Evolutionary conservation across 2,113 vertebrate genomes (phyloP).

Genomic region (Chlorodrepanis virens): DNA sequence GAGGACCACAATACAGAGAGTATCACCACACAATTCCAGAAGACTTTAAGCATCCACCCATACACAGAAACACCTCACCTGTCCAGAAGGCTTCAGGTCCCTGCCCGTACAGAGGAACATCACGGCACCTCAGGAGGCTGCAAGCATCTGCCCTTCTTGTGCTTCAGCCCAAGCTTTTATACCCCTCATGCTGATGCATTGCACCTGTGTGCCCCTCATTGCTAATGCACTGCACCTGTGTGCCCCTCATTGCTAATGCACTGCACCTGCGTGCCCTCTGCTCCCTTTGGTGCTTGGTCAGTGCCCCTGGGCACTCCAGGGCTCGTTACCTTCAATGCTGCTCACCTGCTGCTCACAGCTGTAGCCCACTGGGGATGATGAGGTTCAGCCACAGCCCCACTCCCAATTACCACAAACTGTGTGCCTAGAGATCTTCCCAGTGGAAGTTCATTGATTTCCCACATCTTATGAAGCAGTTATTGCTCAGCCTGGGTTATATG

Average conservation of each 20-base stretch:
- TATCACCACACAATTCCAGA: background rate
- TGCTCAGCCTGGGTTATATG: background rate
- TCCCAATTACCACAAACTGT: background rate
- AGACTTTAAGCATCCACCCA: background rate
- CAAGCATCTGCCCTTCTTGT: background rate
- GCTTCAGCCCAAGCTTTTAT: background rate
- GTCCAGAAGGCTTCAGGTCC: fast-evolving
- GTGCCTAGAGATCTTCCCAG: background rate
- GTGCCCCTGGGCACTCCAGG: background rate
- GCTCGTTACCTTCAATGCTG: background rate
- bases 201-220: background rate
- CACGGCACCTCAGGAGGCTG: fast-evolving
- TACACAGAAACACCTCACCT: background rate
- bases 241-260: background rate
- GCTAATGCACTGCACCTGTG: background rate
- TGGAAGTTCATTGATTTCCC: background rate
- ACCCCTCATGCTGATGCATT: background rate
- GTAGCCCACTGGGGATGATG: background rate
- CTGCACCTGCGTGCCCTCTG: background rate
- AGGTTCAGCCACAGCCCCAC: background rate
- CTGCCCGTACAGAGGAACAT: background rate
- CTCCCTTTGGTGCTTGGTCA: background rate
- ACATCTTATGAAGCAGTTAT: background rate
- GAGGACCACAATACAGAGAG: background rate
- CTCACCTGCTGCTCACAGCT: background rate